Conservation (phyloP, 2,888 invertebrate genomes). For the Tachina lurida region DNA sequence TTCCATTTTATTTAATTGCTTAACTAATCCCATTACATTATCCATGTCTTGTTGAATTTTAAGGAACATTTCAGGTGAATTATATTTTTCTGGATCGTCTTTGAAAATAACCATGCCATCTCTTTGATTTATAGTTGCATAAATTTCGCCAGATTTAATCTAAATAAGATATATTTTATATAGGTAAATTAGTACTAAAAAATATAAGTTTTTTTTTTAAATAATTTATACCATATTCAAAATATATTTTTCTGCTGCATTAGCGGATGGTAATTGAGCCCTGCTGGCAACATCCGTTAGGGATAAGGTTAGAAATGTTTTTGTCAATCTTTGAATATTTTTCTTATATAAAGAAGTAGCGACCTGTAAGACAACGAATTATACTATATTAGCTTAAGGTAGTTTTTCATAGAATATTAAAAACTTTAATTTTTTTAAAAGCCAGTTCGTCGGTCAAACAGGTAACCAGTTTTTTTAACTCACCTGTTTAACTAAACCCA, state of each 20-base stretch:
- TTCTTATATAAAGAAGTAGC: conserved; percentile 95
- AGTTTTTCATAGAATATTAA: no score
- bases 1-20: conserved; percentile 95
- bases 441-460: neutral
- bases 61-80: conserved; percentile 93
- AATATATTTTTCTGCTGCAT: conserved; percentile 96
- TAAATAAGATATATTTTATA: conserved; percentile 79
- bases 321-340: conserved; percentile 97
- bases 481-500: conserved; percentile 90
- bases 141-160: conserved; percentile 98
- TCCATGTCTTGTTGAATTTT: conserved; percentile 93
- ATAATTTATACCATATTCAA: conserved; percentile 92
- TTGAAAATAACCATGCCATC: conserved; percentile 99
- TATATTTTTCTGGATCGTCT: conserved; percentile 97
- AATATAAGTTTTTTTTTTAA: neutral
- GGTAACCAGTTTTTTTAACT: conserved; percentile 3
- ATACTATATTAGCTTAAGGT: neutral
- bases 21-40: conserved; percentile 93
- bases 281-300: conserved; percentile 90
- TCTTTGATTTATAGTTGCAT: conserved; percentile 97
- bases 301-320: conserved; percentile 87
- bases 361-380: conserved; percentile 85
- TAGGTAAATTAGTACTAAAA: neutral
- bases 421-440: no score
- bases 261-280: conserved; percentile 92